Percentiles rank a stretch among this genome's conserved stretches.
Evolutionary conservation across 1,140 invertebrate genomes (phyloP).

Genomic region (Aphidius gifuensis): DNA sequence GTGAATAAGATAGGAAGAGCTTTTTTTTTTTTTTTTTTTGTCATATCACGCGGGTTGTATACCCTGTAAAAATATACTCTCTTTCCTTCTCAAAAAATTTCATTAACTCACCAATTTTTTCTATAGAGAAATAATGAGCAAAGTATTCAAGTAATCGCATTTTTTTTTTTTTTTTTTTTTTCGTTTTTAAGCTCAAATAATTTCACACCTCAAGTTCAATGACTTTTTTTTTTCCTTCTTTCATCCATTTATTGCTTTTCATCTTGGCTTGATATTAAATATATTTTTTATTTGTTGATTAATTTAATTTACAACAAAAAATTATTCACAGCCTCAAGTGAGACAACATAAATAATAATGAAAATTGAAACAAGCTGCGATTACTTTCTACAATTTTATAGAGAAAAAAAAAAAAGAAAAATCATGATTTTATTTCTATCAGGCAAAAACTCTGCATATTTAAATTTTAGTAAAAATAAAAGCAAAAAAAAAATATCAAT

Average conservation of each 20-base stretch:
- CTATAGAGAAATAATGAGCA: conserved; percentile 10
- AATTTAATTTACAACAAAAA: not conserved
- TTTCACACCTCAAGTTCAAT: not conserved
- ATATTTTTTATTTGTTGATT: conserved; percentile 12
- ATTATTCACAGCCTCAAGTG: not conserved
- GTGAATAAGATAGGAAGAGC: conserved; percentile 50
- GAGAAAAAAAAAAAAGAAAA: not conserved
- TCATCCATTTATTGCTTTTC: no score
- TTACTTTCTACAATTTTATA: conserved; percentile 4
- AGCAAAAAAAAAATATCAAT: not conserved
- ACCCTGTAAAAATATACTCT: conserved; percentile 55
- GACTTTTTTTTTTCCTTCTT: no score
- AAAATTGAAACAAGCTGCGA: conserved; percentile 8
- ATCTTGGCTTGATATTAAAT: conserved; percentile 20
- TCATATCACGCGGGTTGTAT: conserved; percentile 47
- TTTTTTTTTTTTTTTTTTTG: conserved; percentile 31
- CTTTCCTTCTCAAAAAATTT: conserved; percentile 32
- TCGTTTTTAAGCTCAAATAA: conserved; percentile 34
- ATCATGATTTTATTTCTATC: no score
- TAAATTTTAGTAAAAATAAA: not conserved
- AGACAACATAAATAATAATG: not conserved
- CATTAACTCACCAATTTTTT: conserved; percentile 6
- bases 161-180: conserved; percentile 15
- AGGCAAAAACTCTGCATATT: no score
- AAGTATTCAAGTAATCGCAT: conserved; percentile 12